Conservation (phyloP, 2,113 vertebrate species). For the Stigmatopora nigra region DNA sequence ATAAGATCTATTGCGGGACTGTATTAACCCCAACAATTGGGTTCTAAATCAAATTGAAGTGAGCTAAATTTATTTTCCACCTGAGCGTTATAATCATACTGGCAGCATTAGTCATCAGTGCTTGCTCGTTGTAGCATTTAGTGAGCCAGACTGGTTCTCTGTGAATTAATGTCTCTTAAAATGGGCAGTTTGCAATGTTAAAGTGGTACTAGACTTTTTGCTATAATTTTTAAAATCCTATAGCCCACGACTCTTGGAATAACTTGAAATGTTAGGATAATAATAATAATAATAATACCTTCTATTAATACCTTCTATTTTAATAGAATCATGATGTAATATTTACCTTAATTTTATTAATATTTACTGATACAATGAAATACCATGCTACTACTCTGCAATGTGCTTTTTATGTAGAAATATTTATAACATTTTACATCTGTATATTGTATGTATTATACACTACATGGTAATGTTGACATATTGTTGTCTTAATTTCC, state of each 20-base stretch:
- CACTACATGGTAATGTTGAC: neutral
- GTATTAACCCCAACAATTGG: slow-evolving; percentile 24
- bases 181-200: neutral
- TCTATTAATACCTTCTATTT: neutral
- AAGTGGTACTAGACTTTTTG: neutral
- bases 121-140: slow-evolving; percentile 8
- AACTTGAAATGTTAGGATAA: too few species aligned
- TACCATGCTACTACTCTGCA: neutral
- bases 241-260: too few species aligned
- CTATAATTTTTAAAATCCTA: too few species aligned
- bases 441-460: neutral
- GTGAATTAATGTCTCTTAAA: slow-evolving; percentile 17
- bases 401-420: neutral
- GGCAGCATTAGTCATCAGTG: slow-evolving; percentile 30
- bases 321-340: neutral
- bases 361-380: neutral
- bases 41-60: slow-evolving; percentile 25
- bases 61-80: slow-evolving; percentile 35
- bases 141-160: slow-evolving; percentile 27
- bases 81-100: slow-evolving; percentile 39
- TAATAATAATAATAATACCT: too few species aligned
- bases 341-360: neutral
- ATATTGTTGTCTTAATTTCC: neutral
- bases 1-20: slow-evolving; percentile 27
- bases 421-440: neutral